Percentiles rank a stretch among this genome's conserved stretches.
These are phyloP conservation scores for Hepsetus odoe DNA, from an alignment of 2,113 vertebrate genomes.

Conservation along the genomic window DNA sequence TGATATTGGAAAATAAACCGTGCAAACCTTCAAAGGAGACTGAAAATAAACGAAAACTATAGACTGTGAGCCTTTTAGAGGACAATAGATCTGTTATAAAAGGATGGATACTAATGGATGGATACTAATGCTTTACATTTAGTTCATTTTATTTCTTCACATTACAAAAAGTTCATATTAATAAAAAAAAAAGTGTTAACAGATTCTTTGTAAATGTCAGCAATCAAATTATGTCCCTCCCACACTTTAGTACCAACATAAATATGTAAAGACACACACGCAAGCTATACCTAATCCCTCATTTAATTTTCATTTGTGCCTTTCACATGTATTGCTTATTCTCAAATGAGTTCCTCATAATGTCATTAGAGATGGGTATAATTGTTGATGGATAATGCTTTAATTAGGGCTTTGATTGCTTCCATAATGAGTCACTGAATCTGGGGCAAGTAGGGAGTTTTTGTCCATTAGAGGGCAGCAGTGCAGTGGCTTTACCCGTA, in stretches of 20 bases:
- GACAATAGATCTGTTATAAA: background rate
- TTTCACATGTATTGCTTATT: slow-evolving; percentile 2
- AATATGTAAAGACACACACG: slow-evolving; percentile 29
- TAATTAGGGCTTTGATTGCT: slow-evolving; percentile 8
- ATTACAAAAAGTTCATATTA: no score
- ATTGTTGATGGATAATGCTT: slow-evolving; percentile 5
- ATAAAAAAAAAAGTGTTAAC: background rate
- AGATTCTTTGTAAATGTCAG: background rate
- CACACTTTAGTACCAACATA: slow-evolving; percentile 31
- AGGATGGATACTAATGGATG: no score
- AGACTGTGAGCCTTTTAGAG: no score
- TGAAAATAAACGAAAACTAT: no score
- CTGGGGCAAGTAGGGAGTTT: background rate
- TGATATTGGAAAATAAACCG: no score
- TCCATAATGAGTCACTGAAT: background rate
- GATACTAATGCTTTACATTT: background rate
- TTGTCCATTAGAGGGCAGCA: slow-evolving; percentile 44
- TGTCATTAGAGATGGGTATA: slow-evolving; percentile 5
- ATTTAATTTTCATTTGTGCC: slow-evolving; percentile 4
- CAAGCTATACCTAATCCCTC: background rate
- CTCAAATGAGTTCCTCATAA: slow-evolving; percentile 3
- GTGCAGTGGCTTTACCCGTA: background rate
- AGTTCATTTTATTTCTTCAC: background rate
- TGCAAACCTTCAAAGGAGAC: no score
- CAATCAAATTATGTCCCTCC: background rate